Base-by-base conservation (phyloP, 2,797 vertebrate genomes). In the Hippocampus kuda region DNA sequence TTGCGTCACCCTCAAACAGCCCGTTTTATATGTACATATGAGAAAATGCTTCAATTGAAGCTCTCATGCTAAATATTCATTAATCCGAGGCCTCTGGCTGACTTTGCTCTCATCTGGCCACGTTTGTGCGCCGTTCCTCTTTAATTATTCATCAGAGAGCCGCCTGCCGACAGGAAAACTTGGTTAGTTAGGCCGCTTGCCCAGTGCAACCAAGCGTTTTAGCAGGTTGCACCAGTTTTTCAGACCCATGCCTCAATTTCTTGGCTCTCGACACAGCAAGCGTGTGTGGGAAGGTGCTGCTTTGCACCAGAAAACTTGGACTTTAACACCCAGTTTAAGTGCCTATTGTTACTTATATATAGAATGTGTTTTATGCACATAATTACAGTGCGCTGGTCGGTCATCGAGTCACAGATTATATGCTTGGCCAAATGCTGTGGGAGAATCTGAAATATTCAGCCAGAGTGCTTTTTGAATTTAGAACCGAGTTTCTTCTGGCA, bases 341-440 rank as follows among this genome's bases (percentile, higher is more conserved):
- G 81, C 76, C 83, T 79, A 85, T 87, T 89, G 85, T 87, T 87
- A 80, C 84, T 83, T 87, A 87, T 86, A 86, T 86, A 84, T 88
- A 87, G 85, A 86, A 78, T 75, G 79, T 81, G 79, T 86, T 84
- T 85, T 84, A 85, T 83, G 79, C 80, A 60, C 76, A 66, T 88
- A 87, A 88, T 88, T 82, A 70, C 82, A 83, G 76, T 79, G 54
- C 68, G 75, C 64, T 75, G 56, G 56, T 51, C 22, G 72, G 77
- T 71, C 69, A 78, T 64, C 48, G 67, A 85, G 75, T 81, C 80
- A 71, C 61, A 76, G 79, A 82, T 83, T 79, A 83, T 76, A 83
- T 34, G 65, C 69, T 81, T 74, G 72, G 49, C 27, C 51, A 51
- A 53, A 54, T 66, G 26, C 30, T 67, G 48, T 20, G 63, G 63